Percentiles rank a stretch among this genome's conserved stretches.
phyloP scores from a whole-genome alignment of 2,888 invertebrate species.

The Eulithis prunata region DNA sequence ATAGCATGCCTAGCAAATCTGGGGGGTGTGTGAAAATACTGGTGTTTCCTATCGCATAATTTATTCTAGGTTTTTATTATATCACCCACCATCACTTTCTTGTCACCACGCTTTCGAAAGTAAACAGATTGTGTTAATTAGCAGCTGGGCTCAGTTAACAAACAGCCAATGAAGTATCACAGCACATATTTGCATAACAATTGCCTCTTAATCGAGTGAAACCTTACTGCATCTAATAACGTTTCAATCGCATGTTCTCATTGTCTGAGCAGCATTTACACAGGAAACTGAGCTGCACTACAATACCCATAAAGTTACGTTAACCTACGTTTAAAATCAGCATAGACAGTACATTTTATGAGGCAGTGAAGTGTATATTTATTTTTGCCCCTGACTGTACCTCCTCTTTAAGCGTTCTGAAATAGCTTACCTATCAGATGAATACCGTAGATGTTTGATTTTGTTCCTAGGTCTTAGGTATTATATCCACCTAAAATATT shows the following conservation, averaged over 20 bases:
- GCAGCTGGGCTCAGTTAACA: slow-evolving; percentile 52
- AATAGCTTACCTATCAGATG: no score
- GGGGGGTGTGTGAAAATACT: not conserved
- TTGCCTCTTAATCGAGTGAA: slow-evolving; percentile 53
- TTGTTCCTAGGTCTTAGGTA: no score
- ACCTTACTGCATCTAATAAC: slow-evolving; percentile 48
- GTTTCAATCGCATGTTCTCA: slow-evolving; percentile 41
- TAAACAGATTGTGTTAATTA: slow-evolving; percentile 63
- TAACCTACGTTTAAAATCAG: no score
- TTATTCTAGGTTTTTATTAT: no score
- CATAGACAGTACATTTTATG: no score
- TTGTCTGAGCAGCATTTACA: slow-evolving; percentile 1
- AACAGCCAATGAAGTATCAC: slow-evolving; percentile 57
- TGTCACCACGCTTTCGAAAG: slow-evolving; percentile 36
- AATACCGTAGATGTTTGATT: no score
- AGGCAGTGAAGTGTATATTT: no score
- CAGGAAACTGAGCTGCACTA: slow-evolving; percentile 6
- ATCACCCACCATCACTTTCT: slow-evolving; percentile 1
- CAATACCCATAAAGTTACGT: no score
- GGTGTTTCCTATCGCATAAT: not conserved
- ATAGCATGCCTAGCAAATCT: slow-evolving; percentile 6
- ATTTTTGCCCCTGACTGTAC: no score
- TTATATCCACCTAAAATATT: no score
- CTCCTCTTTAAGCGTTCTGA: no score
- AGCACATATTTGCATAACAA: slow-evolving; percentile 57